phyloP scores from a whole-genome alignment of 2,113 vertebrate genomes.

The Oenanthe melanoleuca region DNA sequence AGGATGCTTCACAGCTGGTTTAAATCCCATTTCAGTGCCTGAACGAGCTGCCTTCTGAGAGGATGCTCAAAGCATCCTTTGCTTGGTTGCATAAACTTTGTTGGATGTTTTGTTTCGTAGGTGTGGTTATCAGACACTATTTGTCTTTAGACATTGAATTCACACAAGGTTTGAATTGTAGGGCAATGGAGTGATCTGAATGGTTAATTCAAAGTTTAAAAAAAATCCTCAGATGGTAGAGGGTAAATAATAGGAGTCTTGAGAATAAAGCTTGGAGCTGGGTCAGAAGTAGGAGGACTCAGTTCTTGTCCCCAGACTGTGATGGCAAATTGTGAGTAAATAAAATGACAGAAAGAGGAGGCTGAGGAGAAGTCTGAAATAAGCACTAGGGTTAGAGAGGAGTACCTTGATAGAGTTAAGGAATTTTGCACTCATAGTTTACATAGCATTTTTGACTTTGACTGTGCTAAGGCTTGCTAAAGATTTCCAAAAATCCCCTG shows the following conservation, averaged over 20 bases:
- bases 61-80: background rate
- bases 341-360: background rate
- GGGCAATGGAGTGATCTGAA: no score
- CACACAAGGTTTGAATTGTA: no score
- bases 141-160: no score
- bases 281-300: background rate
- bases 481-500: background rate
- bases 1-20: background rate
- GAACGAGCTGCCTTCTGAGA: background rate
- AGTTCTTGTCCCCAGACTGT: background rate
- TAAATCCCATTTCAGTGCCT: background rate
- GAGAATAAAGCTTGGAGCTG: background rate
- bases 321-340: background rate
- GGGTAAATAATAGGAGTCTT: background rate
- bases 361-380: background rate
- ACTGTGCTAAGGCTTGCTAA: background rate
- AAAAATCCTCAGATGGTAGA: no score
- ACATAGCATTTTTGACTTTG: background rate
- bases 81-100: background rate
- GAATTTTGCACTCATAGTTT: background rate
- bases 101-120: background rate
- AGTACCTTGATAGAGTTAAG: background rate
- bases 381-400: accelerated
- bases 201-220: no score
- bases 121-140: background rate